Conservation (phyloP, 2,888 invertebrate species). For the Agonopterix subpropinquella region DNA sequence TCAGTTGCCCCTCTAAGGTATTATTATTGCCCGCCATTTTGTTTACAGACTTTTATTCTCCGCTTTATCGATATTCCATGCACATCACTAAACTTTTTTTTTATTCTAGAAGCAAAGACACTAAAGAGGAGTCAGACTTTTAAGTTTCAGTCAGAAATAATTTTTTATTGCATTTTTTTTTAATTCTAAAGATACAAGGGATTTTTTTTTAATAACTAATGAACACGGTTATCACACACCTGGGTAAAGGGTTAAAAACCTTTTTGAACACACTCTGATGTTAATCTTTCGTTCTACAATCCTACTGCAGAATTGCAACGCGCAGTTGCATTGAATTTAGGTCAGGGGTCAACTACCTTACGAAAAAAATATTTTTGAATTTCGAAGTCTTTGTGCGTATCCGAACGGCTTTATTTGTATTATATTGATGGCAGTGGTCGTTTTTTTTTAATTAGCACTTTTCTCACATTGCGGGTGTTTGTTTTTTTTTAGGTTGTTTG, state of each 20-base stretch:
- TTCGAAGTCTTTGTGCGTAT: slow-evolving; percentile 30
- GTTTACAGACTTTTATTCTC: slow-evolving; percentile 26
- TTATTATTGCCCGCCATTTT: slow-evolving; percentile 60
- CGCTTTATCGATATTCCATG: slow-evolving; percentile 17
- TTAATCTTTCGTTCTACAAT: slow-evolving; percentile 9
- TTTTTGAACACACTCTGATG: slow-evolving; percentile 37
- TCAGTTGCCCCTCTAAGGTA: slow-evolving; percentile 52
- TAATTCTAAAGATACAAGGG: slow-evolving; percentile 5
- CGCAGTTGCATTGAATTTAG: slow-evolving; percentile 53
- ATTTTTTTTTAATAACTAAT: slow-evolving; percentile 42
- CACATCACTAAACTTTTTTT: slow-evolving; percentile 16
- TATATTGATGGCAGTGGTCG: slow-evolving; percentile 39
- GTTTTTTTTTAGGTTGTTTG: slow-evolving; percentile 31
- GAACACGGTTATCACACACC: slow-evolving; percentile 65
- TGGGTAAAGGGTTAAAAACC: slow-evolving; percentile 12
- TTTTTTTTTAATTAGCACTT: slow-evolving; percentile 6
- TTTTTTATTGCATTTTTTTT: slow-evolving; percentile 29
- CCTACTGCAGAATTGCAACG: too few species aligned
- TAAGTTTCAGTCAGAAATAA: slow-evolving; percentile 43
- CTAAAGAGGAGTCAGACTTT: slow-evolving; percentile 41
- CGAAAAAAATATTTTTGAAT: slow-evolving; percentile 12
- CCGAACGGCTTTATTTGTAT: slow-evolving; percentile 10
- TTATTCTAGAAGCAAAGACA: slow-evolving; percentile 17
- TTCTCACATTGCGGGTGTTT: slow-evolving; percentile 4
- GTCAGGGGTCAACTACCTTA: slow-evolving; percentile 61